Evolutionary conservation across 2,113 vertebrate species (phyloP), one percentile per base, ranked within the genome.

Genomic region (Cyanoramphus novaezelandiae): DNA sequence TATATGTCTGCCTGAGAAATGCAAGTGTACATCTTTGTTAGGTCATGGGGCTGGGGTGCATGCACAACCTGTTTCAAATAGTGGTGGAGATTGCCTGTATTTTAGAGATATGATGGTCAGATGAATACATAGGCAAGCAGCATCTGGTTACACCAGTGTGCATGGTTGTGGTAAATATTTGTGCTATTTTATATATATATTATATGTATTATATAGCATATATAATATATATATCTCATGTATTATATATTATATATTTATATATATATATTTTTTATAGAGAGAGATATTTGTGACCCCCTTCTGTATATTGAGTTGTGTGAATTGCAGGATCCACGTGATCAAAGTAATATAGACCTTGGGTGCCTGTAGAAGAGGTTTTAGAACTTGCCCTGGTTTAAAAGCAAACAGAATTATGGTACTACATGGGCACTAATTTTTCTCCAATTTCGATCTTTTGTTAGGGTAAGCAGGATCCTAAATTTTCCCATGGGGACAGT

Each of bases 61-160:
- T 25, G 16, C 20, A 24, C 1, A 2, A 13, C 14, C n/a, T 57
- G 28, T 25, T 55, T 25, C 5, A 4, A 4, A 6, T 10, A 6
- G 2, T 67, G 9, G 3, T 44, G 37, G 20, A 81, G 35, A 8
- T 77, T 74, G 39, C 20, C 49, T 57, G 1, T 27, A 17, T 41
- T 87, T 86, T 70, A 37, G 25, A 46, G 24, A 7, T 74, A 13
- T 15, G 12, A 10, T 46, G 43, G 13, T 71, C 37, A 37, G 50
- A 25, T 31, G 6, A 57, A 27, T 44, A 70, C 8, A 16, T 13
- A 87, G 20, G 7, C 35, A 65, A 70, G 27, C n/a, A 70, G 35
- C 25, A 44, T 57, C 35, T 69, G 44, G 24, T 29, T 84, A 11
- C 12, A 21, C 20, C 11, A 41, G 0, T 23, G 8, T 62, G 11